Base-by-base conservation (phyloP, 2,113 vertebrate genomes). In the Actenoides hombroni region DNA sequence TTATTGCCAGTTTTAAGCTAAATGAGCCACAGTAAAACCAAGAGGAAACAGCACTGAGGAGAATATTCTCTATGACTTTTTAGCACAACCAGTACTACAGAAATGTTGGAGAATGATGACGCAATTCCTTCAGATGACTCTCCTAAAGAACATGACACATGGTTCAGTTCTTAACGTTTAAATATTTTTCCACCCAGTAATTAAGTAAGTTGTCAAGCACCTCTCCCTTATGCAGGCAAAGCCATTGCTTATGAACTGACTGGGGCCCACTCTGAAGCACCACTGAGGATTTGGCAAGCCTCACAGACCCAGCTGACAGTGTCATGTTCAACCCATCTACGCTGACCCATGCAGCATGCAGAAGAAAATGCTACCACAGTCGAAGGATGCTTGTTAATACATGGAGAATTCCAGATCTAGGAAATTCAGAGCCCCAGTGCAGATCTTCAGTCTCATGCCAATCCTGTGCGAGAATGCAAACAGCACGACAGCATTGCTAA, bases 401-500 rank as follows among this genome's bases (percentile, higher is more conserved):
- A 39, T 1, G 4, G 13, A 88, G 33, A 73, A 86, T 57, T 84
- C 73, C 46, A 81, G 65, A 56, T 33, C 73, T 39, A 26, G 65
- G 44, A 92, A 92, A 86, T 53, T 59, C 80, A 81, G 95, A 89
- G 23, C 35, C 24, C 24, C 19, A 25, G 40, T 48, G 46, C 18
- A 77, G 56, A 40, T 61, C 37, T 57, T 33, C 60, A 82, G 13
- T 19, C 33, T 88, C 51, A 42, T 4, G 19, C 21, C 61, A 90
- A 64, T 42, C 28, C 28, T 4, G 4, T 39, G 18, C 2, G 2
- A 88, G 53, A 86, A 93, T 12, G 42, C 26, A 83, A 86, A 68
- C 68, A 0, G 0, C 1, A 3, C 70, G 39, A 59, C 31, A 83
- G 51, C 3, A 0, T 18, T 68, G 60, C 53, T 63, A 79, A 48